phyloP scores from a whole-genome alignment of 2,113 vertebrate genomes.

The Scopus umbretta region DNA sequence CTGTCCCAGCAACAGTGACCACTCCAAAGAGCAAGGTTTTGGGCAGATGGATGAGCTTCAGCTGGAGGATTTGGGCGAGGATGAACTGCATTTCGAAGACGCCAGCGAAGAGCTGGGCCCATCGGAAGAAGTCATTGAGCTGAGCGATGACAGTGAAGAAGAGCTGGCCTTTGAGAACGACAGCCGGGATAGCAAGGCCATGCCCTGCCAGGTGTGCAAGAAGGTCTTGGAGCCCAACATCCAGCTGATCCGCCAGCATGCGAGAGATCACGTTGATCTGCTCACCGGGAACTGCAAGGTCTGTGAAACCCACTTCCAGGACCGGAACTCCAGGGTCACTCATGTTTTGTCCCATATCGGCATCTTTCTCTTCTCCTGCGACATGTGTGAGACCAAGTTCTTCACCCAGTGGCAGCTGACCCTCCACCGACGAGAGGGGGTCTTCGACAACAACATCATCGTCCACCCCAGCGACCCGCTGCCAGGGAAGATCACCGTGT shows the following conservation, averaged over 20 bases:
- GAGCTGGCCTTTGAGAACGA: constrained; percentile 85
- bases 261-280: constrained; percentile 83
- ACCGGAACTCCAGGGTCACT: constrained; percentile 76
- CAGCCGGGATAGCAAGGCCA: constrained; percentile 68
- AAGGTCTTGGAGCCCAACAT: constrained; percentile 83
- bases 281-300: constrained; percentile 81
- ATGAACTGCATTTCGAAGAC: constrained; percentile 69
- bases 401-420: constrained; percentile 87
- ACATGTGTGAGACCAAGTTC: constrained; percentile 92
- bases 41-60: constrained; percentile 77
- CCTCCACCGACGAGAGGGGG: constrained; percentile 83
- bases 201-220: constrained; percentile 85
- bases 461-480: constrained; percentile 74
- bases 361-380: constrained; percentile 90
- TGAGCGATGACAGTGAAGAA: constrained; percentile 92
- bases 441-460: constrained; percentile 76
- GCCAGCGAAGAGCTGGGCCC: constrained; percentile 77
- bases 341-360: constrained; percentile 90
- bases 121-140: constrained; percentile 87
- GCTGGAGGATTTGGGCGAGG: constrained; percentile 76
- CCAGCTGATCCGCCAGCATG: constrained; percentile 81
- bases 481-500: constrained; percentile 52
- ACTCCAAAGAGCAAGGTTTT: constrained; percentile 70
- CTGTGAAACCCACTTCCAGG: constrained; percentile 86
- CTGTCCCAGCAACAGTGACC: constrained; percentile 72